These are phyloP conservation scores for Alsophila aescularia DNA, from an alignment of 2,888 invertebrate species.

Conservation along the genomic window DNA sequence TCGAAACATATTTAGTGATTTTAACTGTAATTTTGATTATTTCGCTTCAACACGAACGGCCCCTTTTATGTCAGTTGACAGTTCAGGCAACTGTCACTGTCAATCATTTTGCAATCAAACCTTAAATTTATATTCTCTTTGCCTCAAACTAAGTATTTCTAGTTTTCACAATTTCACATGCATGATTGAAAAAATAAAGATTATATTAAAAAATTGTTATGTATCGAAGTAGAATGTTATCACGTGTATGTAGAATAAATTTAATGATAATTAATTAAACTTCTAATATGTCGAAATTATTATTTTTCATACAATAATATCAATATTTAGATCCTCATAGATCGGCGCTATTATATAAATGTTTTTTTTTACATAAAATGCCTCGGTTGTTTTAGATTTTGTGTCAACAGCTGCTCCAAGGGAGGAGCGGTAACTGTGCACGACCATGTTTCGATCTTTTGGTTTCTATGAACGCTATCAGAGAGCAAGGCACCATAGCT, in stretches of 20 bases:
- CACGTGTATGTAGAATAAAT: conserved; percentile 46
- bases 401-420: conserved; percentile 39
- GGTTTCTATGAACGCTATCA: conserved; percentile 35
- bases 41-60: too few relatives aligned
- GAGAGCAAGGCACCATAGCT: conserved; percentile 61
- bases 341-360: conserved; percentile 5
- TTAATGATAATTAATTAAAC: too few relatives aligned
- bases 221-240: conserved; percentile 47
- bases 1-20: too few relatives aligned
- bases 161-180: neutral
- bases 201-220: conserved; percentile 32
- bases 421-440: conserved; percentile 47
- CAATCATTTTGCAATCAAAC: too few relatives aligned
- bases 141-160: too few relatives aligned
- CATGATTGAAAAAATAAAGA: neutral
- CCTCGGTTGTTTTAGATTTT: conserved; percentile 43
- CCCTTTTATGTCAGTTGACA: too few relatives aligned
- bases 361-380: neutral
- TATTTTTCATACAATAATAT: neutral
- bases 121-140: too few relatives aligned
- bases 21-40: too few relatives aligned
- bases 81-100: too few relatives aligned
- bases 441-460: conserved; percentile 43
- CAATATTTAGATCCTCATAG: too few relatives aligned
- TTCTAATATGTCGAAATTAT: too few relatives aligned